Base-by-base conservation (phyloP, 2,888 invertebrate genomes). In the Spialia ferax region DNA sequence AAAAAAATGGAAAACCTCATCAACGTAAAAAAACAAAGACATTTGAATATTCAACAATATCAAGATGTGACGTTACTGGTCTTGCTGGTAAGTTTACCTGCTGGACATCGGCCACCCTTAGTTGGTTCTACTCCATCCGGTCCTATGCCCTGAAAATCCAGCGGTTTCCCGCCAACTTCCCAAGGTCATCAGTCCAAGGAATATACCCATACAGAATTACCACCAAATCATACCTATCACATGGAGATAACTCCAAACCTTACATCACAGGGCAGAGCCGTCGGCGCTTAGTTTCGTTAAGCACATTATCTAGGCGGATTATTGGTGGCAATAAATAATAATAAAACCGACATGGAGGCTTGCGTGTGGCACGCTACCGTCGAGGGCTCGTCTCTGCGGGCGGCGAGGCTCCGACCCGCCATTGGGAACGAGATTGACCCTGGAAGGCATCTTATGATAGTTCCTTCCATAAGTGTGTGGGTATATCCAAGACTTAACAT, bases 321-420 rank as follows among this genome's bases (percentile, higher is more conserved):
- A 90, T 87, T 88, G 88, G 85, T 84, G 84, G 85, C 84, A 91
- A 90, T 92, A 92, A 91, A 93, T 92, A 92, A 92, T 91, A 92
- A 89, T 89, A 89, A 88, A 90, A 83, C 78, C 77, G 84, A 85
- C 86, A 82, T 78, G 83, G 73, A 74, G 74, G 81, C 79, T 90
- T 81, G 91, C 91, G 91, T 92, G 91, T 86, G 78, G 86, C 91
- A 92, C 91, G 91, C 91, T 84, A 92, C 89, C 77, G 83, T 80
- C 79, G 78, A 63, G 75, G 69, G 70, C 65, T 23, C 64, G 64
- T 59, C 57, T 59, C 64, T 55, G 35, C 64, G 35, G 48, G 56
- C 56, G 50, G 26, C 2, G 57, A 32, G 7, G 38, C 29, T 45
- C 32, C 38, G 50, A 7, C 54, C 22, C 52, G 63, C 55, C 63